phyloP scores from a whole-genome alignment of 1,140 invertebrate genomes.

The Aporrectodea caliginosa region DNA sequence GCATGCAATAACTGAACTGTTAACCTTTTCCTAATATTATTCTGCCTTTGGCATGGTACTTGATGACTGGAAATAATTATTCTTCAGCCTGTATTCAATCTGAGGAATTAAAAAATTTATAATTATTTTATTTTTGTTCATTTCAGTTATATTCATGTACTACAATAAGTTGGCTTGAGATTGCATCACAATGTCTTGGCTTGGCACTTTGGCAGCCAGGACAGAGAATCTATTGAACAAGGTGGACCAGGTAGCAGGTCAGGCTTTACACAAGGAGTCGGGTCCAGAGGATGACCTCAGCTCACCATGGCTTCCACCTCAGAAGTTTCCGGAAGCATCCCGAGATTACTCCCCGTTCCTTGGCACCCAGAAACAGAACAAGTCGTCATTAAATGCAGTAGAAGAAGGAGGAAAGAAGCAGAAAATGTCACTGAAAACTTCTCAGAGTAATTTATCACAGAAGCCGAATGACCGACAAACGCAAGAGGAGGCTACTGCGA shows the following conservation, averaged over 20 bases:
- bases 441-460: background rate
- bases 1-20: too few relatives aligned
- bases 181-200: conserved; percentile 69
- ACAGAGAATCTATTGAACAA: conserved; percentile 79
- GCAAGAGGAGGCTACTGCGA: background rate
- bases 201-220: conserved; percentile 74
- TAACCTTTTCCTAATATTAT: too few relatives aligned
- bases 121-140: too few relatives aligned
- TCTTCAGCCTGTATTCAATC: too few relatives aligned
- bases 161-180: background rate
- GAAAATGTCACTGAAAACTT: background rate
- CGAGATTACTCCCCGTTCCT: background rate
- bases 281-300: background rate
- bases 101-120: too few relatives aligned
- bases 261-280: conserved; percentile 52
- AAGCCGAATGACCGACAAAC: background rate
- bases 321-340: background rate
- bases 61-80: too few relatives aligned
- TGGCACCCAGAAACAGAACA: background rate
- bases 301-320: conserved; percentile 29
- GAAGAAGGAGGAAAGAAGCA: background rate
- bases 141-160: too few relatives aligned
- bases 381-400: background rate
- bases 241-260: conserved; percentile 78
- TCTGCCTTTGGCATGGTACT: too few relatives aligned